Evolutionary conservation across 1,140 invertebrate species (phyloP), one percentile per base, ranked within the genome.

Genomic region (Drosophila melanica): DNA sequence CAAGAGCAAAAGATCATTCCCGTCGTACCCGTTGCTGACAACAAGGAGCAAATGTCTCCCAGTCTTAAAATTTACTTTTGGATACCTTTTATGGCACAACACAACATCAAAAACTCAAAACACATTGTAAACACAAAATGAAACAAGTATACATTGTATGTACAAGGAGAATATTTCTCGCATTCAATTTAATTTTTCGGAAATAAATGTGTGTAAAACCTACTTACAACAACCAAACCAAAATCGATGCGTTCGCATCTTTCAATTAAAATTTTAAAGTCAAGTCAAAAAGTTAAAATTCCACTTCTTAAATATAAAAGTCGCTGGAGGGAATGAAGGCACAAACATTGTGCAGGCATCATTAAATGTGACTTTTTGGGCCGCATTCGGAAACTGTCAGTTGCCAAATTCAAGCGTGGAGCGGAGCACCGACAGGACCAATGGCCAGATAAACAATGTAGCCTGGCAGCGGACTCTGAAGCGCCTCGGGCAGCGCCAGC

Each of bases 41-140:
- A 85, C 74, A 75, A 77, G 62, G 72, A 76, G 60, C 72, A 77
- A 55, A 73, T 53, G 71, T 57, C 20, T 72, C 27, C 14, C 11
- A 72, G 55, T 76, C 70, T 77, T 87, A 51, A 82, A 53, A 53
- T 62, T 76, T 68, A 84, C 62, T 81, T 89, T 87, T 87, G 75
- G 76, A 82, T 60, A 86, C 65, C 62, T 85, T 78, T 82, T 86
- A 69, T 67, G 79, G 84, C 80, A 82, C 79, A 87, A 82, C 39
- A 53, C 39, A 53, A 35, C 41, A 41, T 50, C 50, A 59, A 68
- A 20, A 47, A 66, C 63, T 58, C 62, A 75, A 41, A 50, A 62
- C 20, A 55, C 33, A 42, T 30, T 72, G 47, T 67, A 77, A 66
- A 81, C 58, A 81, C 68, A 54, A 84, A 80, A 76, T 79, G 66